A percentile compares a stretch with the other conserved stretches of the same genome.
Conservation (phyloP, 1,140 invertebrate species). For the Drosophila varians region DNA sequence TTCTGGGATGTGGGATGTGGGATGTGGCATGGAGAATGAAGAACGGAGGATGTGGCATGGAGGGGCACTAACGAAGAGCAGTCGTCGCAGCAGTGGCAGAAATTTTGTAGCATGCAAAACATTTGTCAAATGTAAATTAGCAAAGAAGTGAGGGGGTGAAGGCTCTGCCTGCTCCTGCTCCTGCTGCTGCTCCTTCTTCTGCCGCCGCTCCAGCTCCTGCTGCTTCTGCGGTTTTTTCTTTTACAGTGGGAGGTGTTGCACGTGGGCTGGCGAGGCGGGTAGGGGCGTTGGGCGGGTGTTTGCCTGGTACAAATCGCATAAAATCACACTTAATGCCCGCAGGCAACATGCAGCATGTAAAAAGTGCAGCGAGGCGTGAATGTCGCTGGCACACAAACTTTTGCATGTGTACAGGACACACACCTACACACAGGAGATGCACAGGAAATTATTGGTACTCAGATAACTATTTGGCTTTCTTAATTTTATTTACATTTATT, state of each 20-base stretch:
- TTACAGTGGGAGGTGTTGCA: conserved; percentile 6
- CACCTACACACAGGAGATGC: conserved; percentile 6
- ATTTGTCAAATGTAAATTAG: conserved; percentile 81
- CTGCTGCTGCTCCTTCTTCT: conserved; percentile 11
- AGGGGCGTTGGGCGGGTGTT: conserved; percentile 24
- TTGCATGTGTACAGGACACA: conserved; percentile 45
- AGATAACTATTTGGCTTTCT: too few relatives aligned
- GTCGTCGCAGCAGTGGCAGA: conserved; percentile 53
- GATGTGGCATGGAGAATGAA: not conserved
- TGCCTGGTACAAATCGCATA: conserved; percentile 73
- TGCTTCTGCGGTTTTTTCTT: conserved; percentile 53
- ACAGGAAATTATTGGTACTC: not conserved
- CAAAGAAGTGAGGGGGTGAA: conserved; percentile 48
- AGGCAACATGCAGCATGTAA: conserved; percentile 72
- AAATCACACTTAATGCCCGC: conserved; percentile 81
- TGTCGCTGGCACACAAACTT: conserved; percentile 73
- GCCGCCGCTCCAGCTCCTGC: conserved; percentile 8
- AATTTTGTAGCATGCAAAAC: conserved; percentile 73
- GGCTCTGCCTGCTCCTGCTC: conserved; percentile 13
- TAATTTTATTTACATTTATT: too few relatives aligned
- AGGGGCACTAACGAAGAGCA: conserved; percentile 60
- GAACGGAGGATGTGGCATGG: too few relatives aligned
- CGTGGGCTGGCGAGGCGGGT: not conserved
- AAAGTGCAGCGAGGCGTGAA: conserved; percentile 74
- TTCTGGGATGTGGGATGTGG: not conserved